Percentiles rank a stretch among this genome's conserved stretches.
These are phyloP conservation scores for Orchestia grillus DNA, from an alignment of 1,140 invertebrate genomes.

Conservation along the genomic window DNA sequence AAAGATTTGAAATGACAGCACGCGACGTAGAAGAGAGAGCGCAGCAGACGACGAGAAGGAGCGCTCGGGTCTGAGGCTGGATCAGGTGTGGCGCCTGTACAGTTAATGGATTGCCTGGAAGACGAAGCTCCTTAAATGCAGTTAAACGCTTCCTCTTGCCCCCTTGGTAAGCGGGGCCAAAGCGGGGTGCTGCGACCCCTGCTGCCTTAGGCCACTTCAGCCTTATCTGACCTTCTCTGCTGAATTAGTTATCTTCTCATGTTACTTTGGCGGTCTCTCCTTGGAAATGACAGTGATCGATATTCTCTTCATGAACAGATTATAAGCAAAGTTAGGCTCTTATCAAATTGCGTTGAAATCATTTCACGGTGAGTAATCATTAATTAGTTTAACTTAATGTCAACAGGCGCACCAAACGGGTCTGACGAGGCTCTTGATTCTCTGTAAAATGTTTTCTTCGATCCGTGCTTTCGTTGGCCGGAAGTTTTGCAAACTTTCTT, in stretches of 20 bases:
- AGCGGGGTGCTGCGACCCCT: conserved; percentile 12
- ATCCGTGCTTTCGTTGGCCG: no score
- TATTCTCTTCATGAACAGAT: background rate
- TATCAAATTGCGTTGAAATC: no score
- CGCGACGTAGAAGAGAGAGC: background rate
- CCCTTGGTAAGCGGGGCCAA: conserved; percentile 34
- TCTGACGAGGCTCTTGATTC: no score
- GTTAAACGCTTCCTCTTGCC: conserved; percentile 24
- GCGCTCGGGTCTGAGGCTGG: background rate
- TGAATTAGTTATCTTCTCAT: background rate
- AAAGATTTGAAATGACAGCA: background rate
- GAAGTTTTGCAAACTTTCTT: no score
- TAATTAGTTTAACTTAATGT: no score
- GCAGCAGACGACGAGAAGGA: background rate
- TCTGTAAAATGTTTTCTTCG: no score
- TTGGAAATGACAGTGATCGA: background rate
- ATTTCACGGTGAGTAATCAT: no score
- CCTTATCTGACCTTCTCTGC: background rate
- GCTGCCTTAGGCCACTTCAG: background rate
- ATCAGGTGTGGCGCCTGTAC: background rate
- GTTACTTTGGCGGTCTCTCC: background rate
- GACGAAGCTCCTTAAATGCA: conserved; percentile 44
- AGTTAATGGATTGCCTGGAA: conserved; percentile 52
- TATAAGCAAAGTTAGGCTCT: background rate
- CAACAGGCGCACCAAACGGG: no score